Percentiles rank a stretch among this genome's conserved stretches.
Evolutionary conservation across 2,797 vertebrate species (phyloP).

Genomic region (Botia almorhae): DNA sequence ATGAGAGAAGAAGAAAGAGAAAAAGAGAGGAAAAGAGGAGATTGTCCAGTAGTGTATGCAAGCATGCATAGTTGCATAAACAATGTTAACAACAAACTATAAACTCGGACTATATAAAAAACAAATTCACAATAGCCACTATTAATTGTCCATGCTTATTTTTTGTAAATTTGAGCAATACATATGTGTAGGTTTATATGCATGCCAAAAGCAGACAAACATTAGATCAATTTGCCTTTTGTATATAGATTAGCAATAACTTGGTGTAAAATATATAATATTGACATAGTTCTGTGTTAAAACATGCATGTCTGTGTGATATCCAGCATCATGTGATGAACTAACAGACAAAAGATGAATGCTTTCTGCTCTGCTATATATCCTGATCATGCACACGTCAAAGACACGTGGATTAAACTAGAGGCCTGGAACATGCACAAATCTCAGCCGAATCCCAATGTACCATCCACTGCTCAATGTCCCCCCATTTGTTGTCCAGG

Average conservation of each 20-base stretch:
- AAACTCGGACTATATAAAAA: not conserved
- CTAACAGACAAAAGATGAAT: not conserved
- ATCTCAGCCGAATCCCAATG: constrained; percentile 39
- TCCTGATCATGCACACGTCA: not conserved
- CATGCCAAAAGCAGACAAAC: too few relatives aligned
- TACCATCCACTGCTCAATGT: constrained; percentile 99
- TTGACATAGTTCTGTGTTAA: not conserved
- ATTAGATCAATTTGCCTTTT: too few relatives aligned
- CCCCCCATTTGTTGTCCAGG: constrained; percentile 88
- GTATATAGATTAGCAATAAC: not conserved
- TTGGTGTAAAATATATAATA: not conserved
- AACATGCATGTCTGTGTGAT: constrained; percentile 2
- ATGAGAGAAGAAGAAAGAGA: constrained; percentile 38
- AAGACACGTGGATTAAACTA: not conserved
- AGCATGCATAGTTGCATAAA: not conserved
- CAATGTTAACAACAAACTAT: not conserved
- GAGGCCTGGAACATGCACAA: not conserved
- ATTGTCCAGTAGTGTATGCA: too few relatives aligned
- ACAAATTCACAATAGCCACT: not conserved
- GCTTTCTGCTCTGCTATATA: not conserved
- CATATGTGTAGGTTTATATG: too few relatives aligned
- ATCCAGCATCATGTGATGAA: not conserved
- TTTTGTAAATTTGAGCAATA: not conserved
- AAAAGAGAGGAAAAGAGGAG: not conserved
- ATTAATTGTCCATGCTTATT: not conserved